Evolutionary conservation across 2,888 invertebrate species (phyloP), one percentile per base, ranked within the genome.

Genomic region (Sphaerophoria taeniata): DNA sequence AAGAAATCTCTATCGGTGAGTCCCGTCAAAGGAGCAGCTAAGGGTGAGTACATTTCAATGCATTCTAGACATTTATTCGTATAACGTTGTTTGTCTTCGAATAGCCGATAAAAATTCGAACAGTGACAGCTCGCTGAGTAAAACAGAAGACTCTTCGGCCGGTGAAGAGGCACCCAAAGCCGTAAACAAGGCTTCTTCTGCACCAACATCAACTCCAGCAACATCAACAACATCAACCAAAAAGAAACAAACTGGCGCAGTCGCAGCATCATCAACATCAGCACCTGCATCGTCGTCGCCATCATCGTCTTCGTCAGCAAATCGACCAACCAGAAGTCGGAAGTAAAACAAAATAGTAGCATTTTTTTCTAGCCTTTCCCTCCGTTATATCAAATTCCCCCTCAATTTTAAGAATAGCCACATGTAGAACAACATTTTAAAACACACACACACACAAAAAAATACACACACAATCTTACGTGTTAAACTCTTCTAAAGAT

Each of bases 281-380:
- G 65, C 49, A 65, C 55, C 63, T 51, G 1, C 43, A 43, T 9
- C 43, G 12, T 12, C 78, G 33, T 6, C 74, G 60, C 4, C 75
- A 36, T 45, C 74, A 70, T 72, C 73, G 67, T 49, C 80, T 16
- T 70, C 79, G 63, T 71, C 87, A 74, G 86, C 70, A 56, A 87
- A 80, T 61, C 79, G 88, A 58, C 79, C 87, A 85, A 87, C 87
- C 34, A 87, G 88, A 86, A 88, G 87, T 87, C 89, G 88, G 87
- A 89, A 89, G 84, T 89, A 87, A 87, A 87, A 72, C 56, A 34
- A 87, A 87, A 72, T 61, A 34, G 60, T 78, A 74, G 76, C 72
- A 87, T 79, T 82, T 78, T 24, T 24, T 81, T 49, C 69, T 74
- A 84, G 75, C 79, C 80, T 71, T 75, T 61, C 75, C 80, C 84